Conservation (phyloP, 2,888 invertebrate species). For the Odontothrips loti region DNA sequence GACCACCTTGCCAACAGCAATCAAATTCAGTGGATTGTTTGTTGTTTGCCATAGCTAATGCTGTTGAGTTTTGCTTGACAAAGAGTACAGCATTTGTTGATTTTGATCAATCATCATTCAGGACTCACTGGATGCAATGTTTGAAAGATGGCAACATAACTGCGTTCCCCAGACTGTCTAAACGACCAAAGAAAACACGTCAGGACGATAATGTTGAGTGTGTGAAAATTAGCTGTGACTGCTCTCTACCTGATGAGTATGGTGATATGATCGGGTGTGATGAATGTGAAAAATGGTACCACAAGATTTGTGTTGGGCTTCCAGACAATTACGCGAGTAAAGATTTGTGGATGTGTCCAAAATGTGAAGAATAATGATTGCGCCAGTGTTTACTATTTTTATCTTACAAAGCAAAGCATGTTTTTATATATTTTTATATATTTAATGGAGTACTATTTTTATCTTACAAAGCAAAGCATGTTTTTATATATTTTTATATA, state of each 20-base stretch:
- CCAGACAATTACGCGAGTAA: background rate
- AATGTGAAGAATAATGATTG: background rate
- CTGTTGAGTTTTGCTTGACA: background rate
- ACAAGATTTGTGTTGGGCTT: background rate
- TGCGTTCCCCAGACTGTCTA: background rate
- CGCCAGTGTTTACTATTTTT: too few species aligned
- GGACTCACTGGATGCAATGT: background rate
- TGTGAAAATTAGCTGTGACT: background rate
- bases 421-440: too few species aligned
- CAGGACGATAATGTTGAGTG: background rate
- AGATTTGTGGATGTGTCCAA: background rate
- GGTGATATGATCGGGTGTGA: background rate
- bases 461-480: too few species aligned
- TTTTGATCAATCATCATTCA: background rate
- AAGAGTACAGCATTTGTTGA: background rate
- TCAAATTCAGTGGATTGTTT: background rate
- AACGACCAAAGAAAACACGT: background rate
- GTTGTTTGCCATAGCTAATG: background rate
- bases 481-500: too few species aligned
- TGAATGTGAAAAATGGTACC: background rate
- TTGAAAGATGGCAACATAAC: background rate
- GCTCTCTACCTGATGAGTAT: background rate
- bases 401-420: too few species aligned
- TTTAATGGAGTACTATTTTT: too few species aligned
- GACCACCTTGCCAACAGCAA: background rate